Evolutionary conservation across 2,797 vertebrate genomes (phyloP), one percentile per base, ranked within the genome.

Genomic region (Falco concolor): DNA sequence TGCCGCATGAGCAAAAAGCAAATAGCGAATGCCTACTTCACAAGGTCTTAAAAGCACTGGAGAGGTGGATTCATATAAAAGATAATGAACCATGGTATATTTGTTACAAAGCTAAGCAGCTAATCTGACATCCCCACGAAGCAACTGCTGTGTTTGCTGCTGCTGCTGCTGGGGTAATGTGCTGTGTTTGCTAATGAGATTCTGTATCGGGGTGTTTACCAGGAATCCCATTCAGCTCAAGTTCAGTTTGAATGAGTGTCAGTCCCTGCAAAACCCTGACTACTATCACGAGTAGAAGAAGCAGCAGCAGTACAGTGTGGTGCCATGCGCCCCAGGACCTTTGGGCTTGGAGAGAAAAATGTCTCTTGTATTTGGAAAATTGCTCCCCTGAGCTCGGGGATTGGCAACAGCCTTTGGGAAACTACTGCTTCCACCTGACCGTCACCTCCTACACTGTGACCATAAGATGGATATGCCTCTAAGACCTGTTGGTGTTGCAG

Each of bases 101-200:
- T 93, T 93, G 90, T 93, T 90, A 94, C 92, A 64, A 86, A 87
- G 93, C 86, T 87, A 90, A 93, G 89, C 81, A 89, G 92, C 88
- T 94, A 82, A 84, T 84, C 84, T 89, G 96, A 82, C 88, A 63
- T 53, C 9, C 12, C 64, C 3, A 13, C 2, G 27, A 89, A 86
- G 73, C 4, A 3, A n/a, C 89, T 79, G 73, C 89, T 91, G 77
- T 22, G 47, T 65, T 61, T 74, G 92, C 77, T 57, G 4, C 72
- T 68, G 81, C 79, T 64, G 81, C 84, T 84, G 68, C 38, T 0
- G 7, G 74, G 85, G 69, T 69, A 56, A 16, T 49, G 95, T 59
- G 90, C 86, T 70, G 73, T 44, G 91, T 36, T 45, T 84, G 70
- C 50, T 82, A 89, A 93, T 30, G 81, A 88, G 84, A 70, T 67